Evolutionary conservation across 2,113 vertebrate genomes (phyloP).

Genomic region (Garra rufa): DNA sequence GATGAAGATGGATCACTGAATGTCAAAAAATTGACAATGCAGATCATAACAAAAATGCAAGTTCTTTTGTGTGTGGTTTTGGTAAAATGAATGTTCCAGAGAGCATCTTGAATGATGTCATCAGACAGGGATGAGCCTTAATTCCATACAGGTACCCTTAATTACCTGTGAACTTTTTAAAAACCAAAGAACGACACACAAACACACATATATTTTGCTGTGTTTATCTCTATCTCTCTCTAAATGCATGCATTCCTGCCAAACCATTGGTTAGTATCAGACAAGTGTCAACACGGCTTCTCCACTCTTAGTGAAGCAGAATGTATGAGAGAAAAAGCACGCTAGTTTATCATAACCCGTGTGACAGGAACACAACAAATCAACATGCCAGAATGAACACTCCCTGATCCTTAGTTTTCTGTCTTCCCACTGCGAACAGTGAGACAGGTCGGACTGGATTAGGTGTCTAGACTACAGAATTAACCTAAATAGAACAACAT

Average conservation of each 20-base stretch:
- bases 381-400: constrained; percentile 43
- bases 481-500: constrained; percentile 44
- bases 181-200: neutral
- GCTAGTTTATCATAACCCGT: constrained; percentile 19
- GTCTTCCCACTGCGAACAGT: constrained; percentile 15
- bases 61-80: neutral
- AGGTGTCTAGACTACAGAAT: constrained; percentile 57
- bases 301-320: constrained; percentile 36
- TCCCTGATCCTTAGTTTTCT: constrained; percentile 22
- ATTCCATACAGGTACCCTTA: constrained; percentile 45
- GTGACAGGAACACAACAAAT: constrained; percentile 36
- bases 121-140: constrained; percentile 22
- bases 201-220: neutral
- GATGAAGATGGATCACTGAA: neutral
- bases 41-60: neutral
- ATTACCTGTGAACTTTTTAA: constrained; percentile 26
- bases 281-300: constrained; percentile 49
- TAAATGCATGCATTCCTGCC: constrained; percentile 14
- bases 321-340: neutral
- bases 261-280: constrained; percentile 20
- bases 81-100: neutral
- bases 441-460: constrained; percentile 47
- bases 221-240: constrained; percentile 14
- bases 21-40: neutral
- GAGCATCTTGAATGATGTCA: constrained; percentile 28